Evolutionary conservation across 1,140 invertebrate genomes (phyloP), one percentile per base, ranked within the genome.

Genomic region (Leptopilina boulardi): DNA sequence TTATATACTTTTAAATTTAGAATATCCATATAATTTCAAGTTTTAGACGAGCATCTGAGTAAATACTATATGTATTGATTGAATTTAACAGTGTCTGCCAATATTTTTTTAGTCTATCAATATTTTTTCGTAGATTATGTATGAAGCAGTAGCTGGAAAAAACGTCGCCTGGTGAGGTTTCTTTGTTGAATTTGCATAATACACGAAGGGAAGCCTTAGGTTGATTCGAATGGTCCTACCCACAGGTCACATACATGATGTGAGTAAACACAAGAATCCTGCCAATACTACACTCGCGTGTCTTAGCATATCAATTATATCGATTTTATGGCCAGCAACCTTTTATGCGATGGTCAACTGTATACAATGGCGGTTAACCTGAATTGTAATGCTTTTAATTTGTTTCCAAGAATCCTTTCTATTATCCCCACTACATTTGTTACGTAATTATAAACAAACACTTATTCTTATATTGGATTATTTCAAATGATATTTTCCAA

Each of bases 171-270:
- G 26, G 59, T 30, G 59, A 66, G 59, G 59, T 66, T 66, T 54
- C 73, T 56, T 23, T 75, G 18, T 66, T 70, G 19, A 70, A 75
- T 77, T 75, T 80, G 70, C 75, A 80, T 80, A 80, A 77, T 77
- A 30, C 19, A 72, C 38, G 30, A 71, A 38, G 47, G 73, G 59
- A 74, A 71, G 74, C 72, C 44, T 44, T 44, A 70, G 56, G 44
- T 38, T 47, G 26, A 80, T 77, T 73, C 73, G 51, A 38, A 11
- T 10, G 15, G 73, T 74, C 30, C 73, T 56, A 34, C 26, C 59
- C 23, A 34, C 15, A 66, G 59, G 59, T 66, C 59, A 66, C 73
- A 41, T 74, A 30, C 59, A 74, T 34, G 42, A 56, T 56, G 73
- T 54, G n/a, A 41, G 73, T 74, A 74, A 74, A 74, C 42, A 74